A percentile compares a stretch with the other conserved stretches of the same genome.
Evolutionary conservation across 2,797 vertebrate genomes (phyloP).

Genomic region (Pseudomugil tenellus): DNA sequence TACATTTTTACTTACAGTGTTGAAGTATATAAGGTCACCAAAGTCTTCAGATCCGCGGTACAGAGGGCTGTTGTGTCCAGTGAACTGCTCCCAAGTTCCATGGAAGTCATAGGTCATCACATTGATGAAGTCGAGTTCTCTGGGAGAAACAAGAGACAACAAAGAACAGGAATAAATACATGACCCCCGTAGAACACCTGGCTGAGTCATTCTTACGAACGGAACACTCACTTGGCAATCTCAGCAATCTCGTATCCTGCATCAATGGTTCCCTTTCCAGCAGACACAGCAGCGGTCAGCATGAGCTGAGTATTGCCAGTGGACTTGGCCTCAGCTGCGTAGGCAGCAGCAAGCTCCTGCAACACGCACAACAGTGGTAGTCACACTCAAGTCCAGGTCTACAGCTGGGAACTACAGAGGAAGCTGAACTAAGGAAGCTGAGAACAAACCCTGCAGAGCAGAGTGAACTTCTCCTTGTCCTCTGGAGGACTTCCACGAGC

Average conservation of each 20-base stretch:
- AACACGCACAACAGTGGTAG: neutral
- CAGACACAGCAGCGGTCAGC: conserved; percentile 81
- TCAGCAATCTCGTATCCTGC: conserved; percentile 80
- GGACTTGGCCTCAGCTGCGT: conserved; percentile 67
- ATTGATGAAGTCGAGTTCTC: conserved; percentile 80
- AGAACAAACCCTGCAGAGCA: conserved; percentile 79
- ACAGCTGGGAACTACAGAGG: neutral
- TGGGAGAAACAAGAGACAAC: conserved; percentile 35
- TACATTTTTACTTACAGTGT: conserved; percentile 84
- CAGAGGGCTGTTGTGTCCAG: conserved; percentile 85
- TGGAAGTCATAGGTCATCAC: conserved; percentile 84
- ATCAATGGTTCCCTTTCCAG: conserved; percentile 74
- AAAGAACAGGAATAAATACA: neutral
- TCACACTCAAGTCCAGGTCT: neutral
- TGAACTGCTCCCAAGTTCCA: conserved; percentile 77
- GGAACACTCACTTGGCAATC: conserved; percentile 62
- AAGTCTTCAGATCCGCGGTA: conserved; percentile 69
- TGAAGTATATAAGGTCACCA: conserved; percentile 54
- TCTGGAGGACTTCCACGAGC: conserved; percentile 77
- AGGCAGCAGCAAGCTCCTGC: conserved; percentile 80
- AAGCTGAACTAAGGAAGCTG: neutral
- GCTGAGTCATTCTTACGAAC: neutral
- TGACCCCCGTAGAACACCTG: neutral
- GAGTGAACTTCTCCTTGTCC: conserved; percentile 81
- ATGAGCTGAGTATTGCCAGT: conserved; percentile 70